These are phyloP conservation scores for Umimayanthus chanpuru DNA, from an alignment of 92 coral and sea anemone genomes.

Conservation along the genomic window DNA sequence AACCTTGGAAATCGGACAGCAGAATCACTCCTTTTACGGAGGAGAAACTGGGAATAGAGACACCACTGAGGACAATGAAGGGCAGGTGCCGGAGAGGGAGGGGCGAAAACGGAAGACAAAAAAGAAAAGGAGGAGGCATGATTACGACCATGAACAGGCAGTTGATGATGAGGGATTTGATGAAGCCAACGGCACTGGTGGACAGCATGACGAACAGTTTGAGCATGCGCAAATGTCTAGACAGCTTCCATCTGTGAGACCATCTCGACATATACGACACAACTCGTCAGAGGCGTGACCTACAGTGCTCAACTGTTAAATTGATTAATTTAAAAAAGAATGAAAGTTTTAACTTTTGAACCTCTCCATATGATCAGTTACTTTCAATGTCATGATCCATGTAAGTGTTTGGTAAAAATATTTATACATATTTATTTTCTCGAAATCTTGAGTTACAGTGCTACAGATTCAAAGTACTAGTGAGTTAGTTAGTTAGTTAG, in stretches of 20 bases:
- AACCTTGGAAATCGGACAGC: background rate
- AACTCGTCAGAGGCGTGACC: background rate
- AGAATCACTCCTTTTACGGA: background rate
- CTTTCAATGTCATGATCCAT: too few relatives aligned
- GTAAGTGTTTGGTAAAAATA: too few relatives aligned
- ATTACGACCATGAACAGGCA: background rate
- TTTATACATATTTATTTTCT: too few relatives aligned
- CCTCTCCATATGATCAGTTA: too few relatives aligned
- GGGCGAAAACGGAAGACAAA: slow-evolving; percentile 5
- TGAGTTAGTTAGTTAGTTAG: too few relatives aligned
- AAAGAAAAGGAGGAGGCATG: slow-evolving; percentile 6
- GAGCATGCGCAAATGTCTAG: background rate
- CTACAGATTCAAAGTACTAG: too few relatives aligned
- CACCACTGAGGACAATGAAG: background rate
- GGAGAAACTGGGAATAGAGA: background rate
- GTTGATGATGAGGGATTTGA: slow-evolving; percentile 28
- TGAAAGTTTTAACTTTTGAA: too few relatives aligned
- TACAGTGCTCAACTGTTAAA: background rate
- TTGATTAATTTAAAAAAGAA: background rate
- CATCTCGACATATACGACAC: background rate
- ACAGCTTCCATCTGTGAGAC: slow-evolving; percentile 22
- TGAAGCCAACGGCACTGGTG: slow-evolving; percentile 16
- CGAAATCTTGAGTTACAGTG: too few relatives aligned
- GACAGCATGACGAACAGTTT: background rate
- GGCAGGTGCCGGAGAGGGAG: background rate